These are phyloP conservation scores for Mobula hypostoma DNA, from an alignment of 2,113 vertebrate species.

Conservation along the genomic window DNA sequence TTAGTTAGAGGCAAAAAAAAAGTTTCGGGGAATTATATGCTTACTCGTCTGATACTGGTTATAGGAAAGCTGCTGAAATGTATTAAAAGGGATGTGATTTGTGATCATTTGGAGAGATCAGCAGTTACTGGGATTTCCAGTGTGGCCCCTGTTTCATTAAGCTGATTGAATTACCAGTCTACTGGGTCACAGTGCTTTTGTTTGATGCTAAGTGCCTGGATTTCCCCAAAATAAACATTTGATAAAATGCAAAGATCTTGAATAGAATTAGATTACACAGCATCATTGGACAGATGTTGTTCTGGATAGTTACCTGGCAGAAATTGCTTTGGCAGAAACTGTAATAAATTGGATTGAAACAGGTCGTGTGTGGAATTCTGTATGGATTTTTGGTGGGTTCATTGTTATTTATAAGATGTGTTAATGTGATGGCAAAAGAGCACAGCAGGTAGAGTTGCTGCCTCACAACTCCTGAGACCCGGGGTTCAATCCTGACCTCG, in stretches of 20 bases:
- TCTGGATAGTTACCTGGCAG: not conserved
- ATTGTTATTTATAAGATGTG: not conserved
- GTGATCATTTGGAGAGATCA: not conserved
- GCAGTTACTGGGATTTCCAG: not conserved
- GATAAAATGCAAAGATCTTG: not conserved
- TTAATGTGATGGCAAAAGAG: too few species aligned
- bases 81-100: slow-evolving; percentile 12
- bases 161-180: not conserved
- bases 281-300: not conserved
- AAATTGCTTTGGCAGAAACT: not conserved
- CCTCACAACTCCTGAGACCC: too few species aligned
- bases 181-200: not conserved
- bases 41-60: not conserved
- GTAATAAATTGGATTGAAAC: not conserved
- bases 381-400: not conserved
- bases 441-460: too few species aligned
- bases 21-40: not conserved
- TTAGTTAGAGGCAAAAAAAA: not conserved
- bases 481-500: too few species aligned
- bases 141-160: not conserved
- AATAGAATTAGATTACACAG: not conserved
- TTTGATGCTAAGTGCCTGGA: not conserved
- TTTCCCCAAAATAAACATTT: not conserved
- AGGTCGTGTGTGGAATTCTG: not conserved
- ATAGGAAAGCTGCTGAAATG: not conserved